Evolutionary conservation across 2,797 vertebrate species (phyloP), one percentile per base, ranked within the genome.

Genomic region (Mastacembelus armatus): DNA sequence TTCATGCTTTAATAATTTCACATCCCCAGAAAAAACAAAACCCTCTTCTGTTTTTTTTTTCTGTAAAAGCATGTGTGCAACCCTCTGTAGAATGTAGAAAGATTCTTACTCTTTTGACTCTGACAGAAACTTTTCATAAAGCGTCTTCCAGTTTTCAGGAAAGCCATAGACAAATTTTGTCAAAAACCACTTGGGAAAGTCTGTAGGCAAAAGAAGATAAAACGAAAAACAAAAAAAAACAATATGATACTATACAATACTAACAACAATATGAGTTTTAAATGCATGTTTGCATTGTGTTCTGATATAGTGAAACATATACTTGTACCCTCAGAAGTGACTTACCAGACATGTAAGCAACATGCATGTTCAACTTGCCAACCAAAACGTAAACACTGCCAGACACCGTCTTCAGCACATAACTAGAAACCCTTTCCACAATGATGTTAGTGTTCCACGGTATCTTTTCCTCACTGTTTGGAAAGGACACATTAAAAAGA

Each of bases 371-470:
- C 91, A 95, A 93, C 63, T 77, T 92, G 40, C 93, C 94, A 21
- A 88, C 48, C 35, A 95, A 77, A 42, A 91, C 47, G 39, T 95
- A 95, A 26, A 89, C 75, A 10, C 74, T 90, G 22, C 93, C 91
- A 0, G 92, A 85, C 30, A 90, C 8, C 0, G 93, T 94, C 77
- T 89, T 94, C 61, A 95, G 36, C 19, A 77, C 74, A 19, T 66
- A 77, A 5, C 27, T 80, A 24, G 92, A 89, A 58, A 94, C 38
- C 54, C 94, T 83, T 3, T 93, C 89, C 8, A 60, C 55, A 8
- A 95, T 86, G 64, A 91, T 67, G 80, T 92, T 95, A 47, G 92
- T 95, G 76, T 94, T 91, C 94, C 94, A 95, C 0, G 62, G 78
- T 29, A 88, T 62, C n/a, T 85, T 87, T n/a, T 86, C 49, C 2